phyloP scores from a whole-genome alignment of 2,888 invertebrate genomes.

The Chymomyza amoena region DNA sequence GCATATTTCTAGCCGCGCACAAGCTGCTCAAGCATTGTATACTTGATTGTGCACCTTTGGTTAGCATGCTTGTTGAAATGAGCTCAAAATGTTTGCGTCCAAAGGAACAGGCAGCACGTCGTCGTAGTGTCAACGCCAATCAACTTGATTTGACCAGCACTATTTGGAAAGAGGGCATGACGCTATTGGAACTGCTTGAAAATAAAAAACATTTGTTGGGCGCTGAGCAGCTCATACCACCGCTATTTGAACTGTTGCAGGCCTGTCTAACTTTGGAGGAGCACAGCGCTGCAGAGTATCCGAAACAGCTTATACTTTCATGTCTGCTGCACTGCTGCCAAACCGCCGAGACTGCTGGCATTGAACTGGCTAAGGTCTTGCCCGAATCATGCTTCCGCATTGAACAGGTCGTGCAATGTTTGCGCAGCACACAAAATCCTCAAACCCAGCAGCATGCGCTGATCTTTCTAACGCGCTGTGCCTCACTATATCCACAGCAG shows the following conservation, averaged over 20 bases:
- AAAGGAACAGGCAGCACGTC: conserved; percentile 30
- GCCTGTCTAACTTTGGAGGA: conserved; percentile 90
- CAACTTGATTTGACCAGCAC: conserved; percentile 81
- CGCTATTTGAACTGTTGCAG: conserved; percentile 88
- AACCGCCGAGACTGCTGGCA: conserved; percentile 79
- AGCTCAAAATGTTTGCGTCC: conserved; percentile 32
- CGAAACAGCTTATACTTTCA: conserved; percentile 91
- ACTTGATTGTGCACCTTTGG: conserved; percentile 82
- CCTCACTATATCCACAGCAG: conserved; percentile 88
- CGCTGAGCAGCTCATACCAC: conserved; percentile 84
- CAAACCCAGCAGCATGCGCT: conserved; percentile 97
- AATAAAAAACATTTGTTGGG: conserved; percentile 88
- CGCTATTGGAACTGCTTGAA: conserved; percentile 90
- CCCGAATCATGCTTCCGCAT: conserved; percentile 79
- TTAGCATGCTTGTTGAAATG: conserved; percentile 83
- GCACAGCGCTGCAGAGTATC: conserved; percentile 90
- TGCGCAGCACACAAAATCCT: conserved; percentile 93
- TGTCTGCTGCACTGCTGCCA: conserved; percentile 86
- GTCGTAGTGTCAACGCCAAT: background rate
- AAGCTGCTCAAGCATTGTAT: conserved; percentile 84
- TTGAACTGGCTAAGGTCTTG: conserved; percentile 77
- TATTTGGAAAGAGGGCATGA: conserved; percentile 89
- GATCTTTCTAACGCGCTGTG: conserved; percentile 88
- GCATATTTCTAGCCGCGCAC: conserved; percentile 82
- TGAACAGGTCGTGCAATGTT: conserved; percentile 86